A percentile compares a stretch with the other conserved stretches of the same genome.
Conservation (phyloP, 2,113 vertebrate species). For the Oncorhynchus kisutch region DNA sequence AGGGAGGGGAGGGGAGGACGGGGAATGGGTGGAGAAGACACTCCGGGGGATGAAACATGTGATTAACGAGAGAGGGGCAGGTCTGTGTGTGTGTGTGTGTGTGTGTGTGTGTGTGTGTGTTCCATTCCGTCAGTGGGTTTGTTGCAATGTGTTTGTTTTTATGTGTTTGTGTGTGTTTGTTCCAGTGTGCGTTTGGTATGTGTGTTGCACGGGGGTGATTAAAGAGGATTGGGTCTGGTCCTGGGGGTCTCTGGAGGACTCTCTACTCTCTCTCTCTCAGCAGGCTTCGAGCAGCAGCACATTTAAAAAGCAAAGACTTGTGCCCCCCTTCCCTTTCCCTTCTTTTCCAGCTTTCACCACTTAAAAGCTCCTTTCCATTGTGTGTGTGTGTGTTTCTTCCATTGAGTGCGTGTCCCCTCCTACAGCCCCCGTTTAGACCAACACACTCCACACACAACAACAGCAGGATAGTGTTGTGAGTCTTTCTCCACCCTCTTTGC, state of each 20-base stretch:
- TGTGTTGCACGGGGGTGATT: constrained; percentile 43
- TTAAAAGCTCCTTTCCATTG: constrained; percentile 28
- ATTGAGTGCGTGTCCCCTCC: not conserved
- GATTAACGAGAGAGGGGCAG: too few species aligned
- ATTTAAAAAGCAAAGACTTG: constrained; percentile 47
- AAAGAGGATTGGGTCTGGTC: constrained; percentile 54
- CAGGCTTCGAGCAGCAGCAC: constrained; percentile 43
- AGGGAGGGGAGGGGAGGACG: not conserved
- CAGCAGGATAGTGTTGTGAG: constrained; percentile 33
- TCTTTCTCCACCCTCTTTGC: constrained; percentile 16
- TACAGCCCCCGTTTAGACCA: not conserved
- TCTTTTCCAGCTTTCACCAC: constrained; percentile 33
- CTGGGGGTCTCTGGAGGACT: constrained; percentile 35
- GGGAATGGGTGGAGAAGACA: too few species aligned
- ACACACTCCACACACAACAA: constrained; percentile 34
- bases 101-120: too few species aligned
- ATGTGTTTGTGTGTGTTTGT: not conserved
- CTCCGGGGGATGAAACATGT: too few species aligned
- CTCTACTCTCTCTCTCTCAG: constrained; percentile 34
- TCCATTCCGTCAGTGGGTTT: not conserved
- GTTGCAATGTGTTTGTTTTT: not conserved
- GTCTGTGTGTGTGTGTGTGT: too few species aligned
- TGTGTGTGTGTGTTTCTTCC: constrained; percentile 5
- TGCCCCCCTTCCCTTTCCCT: constrained; percentile 22
- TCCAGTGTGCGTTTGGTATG: not conserved